Percentiles rank a stretch among this genome's conserved stretches.
Conservation (phyloP, 2,113 vertebrate species). For the Nycticryphes semicollaris region DNA sequence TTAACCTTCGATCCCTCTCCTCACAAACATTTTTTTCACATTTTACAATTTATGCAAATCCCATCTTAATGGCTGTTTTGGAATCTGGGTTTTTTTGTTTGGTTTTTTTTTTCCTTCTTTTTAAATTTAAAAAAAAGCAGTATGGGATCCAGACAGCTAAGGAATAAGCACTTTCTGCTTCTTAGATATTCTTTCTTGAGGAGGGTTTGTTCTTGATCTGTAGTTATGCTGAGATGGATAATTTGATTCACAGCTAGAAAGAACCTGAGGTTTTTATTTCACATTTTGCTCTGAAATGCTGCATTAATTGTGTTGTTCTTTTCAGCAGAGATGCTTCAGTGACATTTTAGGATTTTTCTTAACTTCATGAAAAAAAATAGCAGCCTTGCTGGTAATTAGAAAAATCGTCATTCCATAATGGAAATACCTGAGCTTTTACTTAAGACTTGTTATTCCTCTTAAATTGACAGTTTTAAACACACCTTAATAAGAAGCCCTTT, state of each 20-base stretch:
- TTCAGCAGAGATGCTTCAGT: background rate
- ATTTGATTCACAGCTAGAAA: background rate
- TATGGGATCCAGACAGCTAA: background rate
- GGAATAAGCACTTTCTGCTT: background rate
- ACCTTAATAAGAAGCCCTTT: background rate
- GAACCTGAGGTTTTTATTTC: background rate
- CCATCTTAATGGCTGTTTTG: background rate
- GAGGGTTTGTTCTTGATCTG: background rate
- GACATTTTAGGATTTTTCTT: background rate
- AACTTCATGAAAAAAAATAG: background rate
- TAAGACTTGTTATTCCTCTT: background rate
- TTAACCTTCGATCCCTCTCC: background rate
- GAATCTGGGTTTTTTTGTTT: background rate
- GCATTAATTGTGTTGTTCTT: background rate
- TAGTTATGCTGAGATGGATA: background rate
- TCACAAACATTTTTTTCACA: background rate
- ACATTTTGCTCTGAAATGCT: background rate
- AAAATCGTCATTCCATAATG: background rate
- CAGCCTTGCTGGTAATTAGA: background rate
- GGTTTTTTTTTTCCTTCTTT: too few relatives aligned
- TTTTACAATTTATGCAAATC: background rate
- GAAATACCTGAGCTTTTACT: background rate
- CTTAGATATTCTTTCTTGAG: background rate
- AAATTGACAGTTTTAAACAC: background rate
- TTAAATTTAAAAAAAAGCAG: too few relatives aligned